Conservation (phyloP, 92 coral and sea anemone species). For the Anthopleura xanthogrammica region DNA sequence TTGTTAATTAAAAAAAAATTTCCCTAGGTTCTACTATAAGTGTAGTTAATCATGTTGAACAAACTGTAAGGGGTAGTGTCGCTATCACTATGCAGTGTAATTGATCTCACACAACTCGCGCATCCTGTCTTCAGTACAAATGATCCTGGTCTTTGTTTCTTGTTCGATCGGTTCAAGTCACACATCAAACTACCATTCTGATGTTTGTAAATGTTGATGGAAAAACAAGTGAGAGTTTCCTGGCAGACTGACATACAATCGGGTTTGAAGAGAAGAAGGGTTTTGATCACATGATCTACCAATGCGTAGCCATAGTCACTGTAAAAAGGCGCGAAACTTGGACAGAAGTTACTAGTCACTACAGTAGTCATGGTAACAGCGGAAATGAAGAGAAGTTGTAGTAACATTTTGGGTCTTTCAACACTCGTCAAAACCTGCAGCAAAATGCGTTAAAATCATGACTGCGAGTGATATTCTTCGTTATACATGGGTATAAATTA, state of each 20-base stretch:
- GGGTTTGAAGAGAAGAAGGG: neutral
- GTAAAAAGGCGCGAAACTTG: neutral
- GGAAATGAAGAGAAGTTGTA: too few relatives aligned
- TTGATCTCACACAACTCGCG: too few relatives aligned
- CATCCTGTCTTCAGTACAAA: neutral
- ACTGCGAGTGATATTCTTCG: too few relatives aligned
- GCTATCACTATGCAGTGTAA: too few relatives aligned
- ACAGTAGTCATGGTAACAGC: neutral
- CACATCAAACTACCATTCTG: neutral
- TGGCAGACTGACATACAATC: neutral
- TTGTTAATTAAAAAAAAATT: too few relatives aligned
- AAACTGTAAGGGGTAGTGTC: too few relatives aligned
- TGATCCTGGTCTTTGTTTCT: neutral
- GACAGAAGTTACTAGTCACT: neutral
- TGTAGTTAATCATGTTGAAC: too few relatives aligned
- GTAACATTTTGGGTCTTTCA: too few relatives aligned
- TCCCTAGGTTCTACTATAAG: too few relatives aligned
- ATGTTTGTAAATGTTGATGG: constrained; percentile 7
- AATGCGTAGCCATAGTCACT: constrained; percentile 1
- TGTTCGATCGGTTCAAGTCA: constrained; percentile 12
- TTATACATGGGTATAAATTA: too few relatives aligned
- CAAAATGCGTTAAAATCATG: too few relatives aligned
- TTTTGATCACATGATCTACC: constrained; percentile 7
- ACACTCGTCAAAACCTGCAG: too few relatives aligned
- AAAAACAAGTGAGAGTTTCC: neutral